Evolutionary conservation across 23 tunicate species (phyloP).

Genomic region (Styela clava): DNA sequence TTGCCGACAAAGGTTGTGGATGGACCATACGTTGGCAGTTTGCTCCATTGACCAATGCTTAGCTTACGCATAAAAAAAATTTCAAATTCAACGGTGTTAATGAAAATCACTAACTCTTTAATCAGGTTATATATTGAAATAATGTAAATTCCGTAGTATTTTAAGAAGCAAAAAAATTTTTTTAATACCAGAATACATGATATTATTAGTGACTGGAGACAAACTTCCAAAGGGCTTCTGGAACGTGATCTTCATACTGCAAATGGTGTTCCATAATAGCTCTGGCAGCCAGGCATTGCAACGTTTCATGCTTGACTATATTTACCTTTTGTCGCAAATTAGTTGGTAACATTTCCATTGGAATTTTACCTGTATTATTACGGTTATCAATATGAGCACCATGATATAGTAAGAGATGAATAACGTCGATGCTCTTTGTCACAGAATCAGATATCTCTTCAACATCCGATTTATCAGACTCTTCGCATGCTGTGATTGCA

Average conservation of each 20-base stretch:
- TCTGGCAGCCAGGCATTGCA: constrained; percentile 73
- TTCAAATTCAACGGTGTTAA: too few species aligned
- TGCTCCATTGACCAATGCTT: too few species aligned
- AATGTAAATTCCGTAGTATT: too few species aligned
- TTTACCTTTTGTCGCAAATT: constrained; percentile 20
- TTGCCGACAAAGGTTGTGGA: too few species aligned
- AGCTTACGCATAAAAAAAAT: too few species aligned
- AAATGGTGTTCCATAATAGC: constrained; percentile 27
- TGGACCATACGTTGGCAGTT: too few species aligned
- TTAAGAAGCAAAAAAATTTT: not conserved
- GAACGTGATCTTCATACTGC: constrained; percentile 10
- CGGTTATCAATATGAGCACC: constrained; percentile 53
- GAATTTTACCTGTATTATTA: constrained; percentile 34
- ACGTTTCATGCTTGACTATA: constrained; percentile 26
- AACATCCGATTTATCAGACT: constrained; percentile 27
- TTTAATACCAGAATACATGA: not conserved
- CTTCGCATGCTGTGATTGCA: constrained; percentile 11
- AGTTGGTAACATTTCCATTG: constrained; percentile 29
- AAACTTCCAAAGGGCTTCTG: constrained; percentile 24
- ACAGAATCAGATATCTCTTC: constrained; percentile 19
- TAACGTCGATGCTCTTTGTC: constrained; percentile 7
- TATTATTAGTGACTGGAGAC: constrained; percentile 11
- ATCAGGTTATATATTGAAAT: too few species aligned
- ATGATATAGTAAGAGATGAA: constrained; percentile 32
- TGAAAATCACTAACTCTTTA: too few species aligned